phyloP scores from a whole-genome alignment of 2,113 vertebrate genomes.

The Nibea coibor region DNA sequence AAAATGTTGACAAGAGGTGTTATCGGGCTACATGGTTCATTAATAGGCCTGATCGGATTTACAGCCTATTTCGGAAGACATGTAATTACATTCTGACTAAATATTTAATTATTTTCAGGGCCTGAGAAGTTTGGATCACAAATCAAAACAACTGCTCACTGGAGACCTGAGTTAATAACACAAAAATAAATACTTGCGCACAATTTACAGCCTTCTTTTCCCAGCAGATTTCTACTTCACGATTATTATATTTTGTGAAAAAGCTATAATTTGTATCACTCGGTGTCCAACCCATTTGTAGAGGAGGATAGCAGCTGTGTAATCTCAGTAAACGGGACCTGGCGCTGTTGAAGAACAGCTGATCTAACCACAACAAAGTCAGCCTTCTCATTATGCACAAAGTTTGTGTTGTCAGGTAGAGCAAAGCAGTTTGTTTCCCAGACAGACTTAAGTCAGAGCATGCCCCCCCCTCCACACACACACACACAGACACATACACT shows the following conservation, averaged over 20 bases:
- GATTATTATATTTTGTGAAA: slow-evolving; percentile 19
- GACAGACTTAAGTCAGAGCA: slow-evolving; percentile 36
- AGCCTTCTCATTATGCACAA: slow-evolving; percentile 7
- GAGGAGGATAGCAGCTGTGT: slow-evolving; percentile 2
- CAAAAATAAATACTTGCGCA: neutral
- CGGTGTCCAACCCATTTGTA: neutral
- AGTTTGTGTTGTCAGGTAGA: slow-evolving; percentile 47
- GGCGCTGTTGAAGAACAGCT: slow-evolving; percentile 29
- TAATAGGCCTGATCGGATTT: slow-evolving; percentile 4
- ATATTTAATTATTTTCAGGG: neutral
- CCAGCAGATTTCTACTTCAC: slow-evolving; percentile 3
- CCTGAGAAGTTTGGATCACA: neutral
- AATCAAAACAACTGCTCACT: slow-evolving; percentile 11
- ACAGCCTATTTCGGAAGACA: neutral
- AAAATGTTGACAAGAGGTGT: neutral
- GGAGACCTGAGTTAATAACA: neutral
- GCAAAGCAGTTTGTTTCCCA: slow-evolving; percentile 33
- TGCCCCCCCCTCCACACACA: neutral
- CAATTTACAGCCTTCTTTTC: neutral
- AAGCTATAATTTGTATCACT: slow-evolving; percentile 11
- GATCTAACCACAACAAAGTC: slow-evolving; percentile 40
- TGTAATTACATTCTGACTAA: slow-evolving; percentile 25
- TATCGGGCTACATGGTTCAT: neutral
- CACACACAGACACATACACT: neutral
- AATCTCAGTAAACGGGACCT: slow-evolving; percentile 27